Evolutionary conservation across 2,888 invertebrate species (phyloP), one percentile per base, ranked within the genome.

Genomic region (Lysandra coridon): DNA sequence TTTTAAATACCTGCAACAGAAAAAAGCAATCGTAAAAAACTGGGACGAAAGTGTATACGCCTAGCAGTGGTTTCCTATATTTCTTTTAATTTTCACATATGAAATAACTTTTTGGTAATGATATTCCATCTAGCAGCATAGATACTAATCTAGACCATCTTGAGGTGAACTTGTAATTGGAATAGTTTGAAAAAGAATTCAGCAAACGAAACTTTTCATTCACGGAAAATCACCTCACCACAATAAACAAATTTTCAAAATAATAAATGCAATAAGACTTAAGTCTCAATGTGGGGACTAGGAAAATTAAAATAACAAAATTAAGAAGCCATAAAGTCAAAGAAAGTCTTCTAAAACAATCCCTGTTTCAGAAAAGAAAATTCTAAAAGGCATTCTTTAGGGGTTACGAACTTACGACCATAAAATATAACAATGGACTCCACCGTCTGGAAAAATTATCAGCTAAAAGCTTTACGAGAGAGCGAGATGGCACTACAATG

Each of bases 1-100:
- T 80, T 80, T 82, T 81, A 78, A 78, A 80, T 82, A 84, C 83
- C 86, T 86, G 85, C 40, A 84, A 84, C 79, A 81, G 74, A 83
- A 80, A 80, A 78, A 78, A 78, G 64, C 33, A 30, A 30, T 6
- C 1, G 44, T 64, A 23, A 1, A 23, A 64, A 64, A 30, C 14
- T 14, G 1, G 14, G 14, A 53, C 14, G 53, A 14, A 3, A 14
- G 53, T 53, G 44, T 40, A 1, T 40, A 40, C 7, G 40, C 1
- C 6, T 6, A 40, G 5, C 5, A 0, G 40, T 10, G 44, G 44
- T 44, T 10, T 44, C 7, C 44, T 10, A 44, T 44, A 44, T 44
- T 44, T 44, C 40, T 44, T 44, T 44, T 44, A 44, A 2, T 44
- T 40, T 40, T 40, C 7, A 40, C 40, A 40, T 40, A 40, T 6